phyloP scores from a whole-genome alignment of 53 echinoderm and acorn worm species.

The Apostichopus leukothele region DNA sequence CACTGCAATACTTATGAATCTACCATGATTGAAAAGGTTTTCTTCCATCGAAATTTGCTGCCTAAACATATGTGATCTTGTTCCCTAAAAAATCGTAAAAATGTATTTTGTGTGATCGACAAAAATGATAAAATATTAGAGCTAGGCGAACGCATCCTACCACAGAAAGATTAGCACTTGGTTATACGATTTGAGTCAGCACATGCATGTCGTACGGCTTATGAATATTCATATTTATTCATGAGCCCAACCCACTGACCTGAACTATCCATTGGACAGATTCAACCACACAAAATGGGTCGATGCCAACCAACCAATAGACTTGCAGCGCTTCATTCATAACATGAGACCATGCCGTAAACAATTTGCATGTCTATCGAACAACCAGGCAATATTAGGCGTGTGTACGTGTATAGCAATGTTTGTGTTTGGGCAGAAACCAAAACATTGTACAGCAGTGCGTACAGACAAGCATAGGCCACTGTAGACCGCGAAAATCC shows the following conservation, averaged over 20 bases:
- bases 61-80: not conserved
- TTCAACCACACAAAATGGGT: conserved; percentile 28
- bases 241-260: conserved; percentile 19
- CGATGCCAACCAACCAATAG: conserved; percentile 34
- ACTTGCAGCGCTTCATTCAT: conserved; percentile 9
- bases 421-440: not conserved
- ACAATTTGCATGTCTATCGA: not conserved
- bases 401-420: not conserved
- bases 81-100: too few species aligned
- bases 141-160: not conserved
- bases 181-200: conserved; percentile 10
- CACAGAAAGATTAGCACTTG: not conserved
- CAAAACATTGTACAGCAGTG: not conserved
- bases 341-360: not conserved
- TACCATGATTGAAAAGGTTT: too few species aligned
- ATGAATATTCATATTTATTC: not conserved
- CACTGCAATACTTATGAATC: too few species aligned
- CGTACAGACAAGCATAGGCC: not conserved
- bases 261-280: conserved; percentile 6
- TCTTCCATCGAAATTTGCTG: not conserved
- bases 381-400: not conserved
- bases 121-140: not conserved
- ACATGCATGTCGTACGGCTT: not conserved
- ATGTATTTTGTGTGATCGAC: too few species aligned
- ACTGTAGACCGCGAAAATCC: too few species aligned